Evolutionary conservation across 2,113 vertebrate genomes (phyloP).

Genomic region (Hylia prasina): DNA sequence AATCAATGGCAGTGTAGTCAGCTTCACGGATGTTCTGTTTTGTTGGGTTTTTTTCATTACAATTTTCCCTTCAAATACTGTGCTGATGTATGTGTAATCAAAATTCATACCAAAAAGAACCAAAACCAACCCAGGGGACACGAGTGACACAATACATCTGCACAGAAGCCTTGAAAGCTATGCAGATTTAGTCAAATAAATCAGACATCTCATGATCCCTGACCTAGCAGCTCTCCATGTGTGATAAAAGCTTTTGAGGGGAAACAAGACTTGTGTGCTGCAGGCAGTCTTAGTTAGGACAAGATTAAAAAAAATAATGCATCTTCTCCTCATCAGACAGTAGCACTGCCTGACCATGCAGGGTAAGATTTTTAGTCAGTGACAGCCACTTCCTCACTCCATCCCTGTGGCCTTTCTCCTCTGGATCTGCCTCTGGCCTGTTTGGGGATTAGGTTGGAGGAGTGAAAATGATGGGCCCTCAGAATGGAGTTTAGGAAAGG

Average conservation of each 20-base stretch:
- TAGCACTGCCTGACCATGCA: neutral
- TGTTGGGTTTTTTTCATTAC: neutral
- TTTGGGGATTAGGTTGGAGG: neutral
- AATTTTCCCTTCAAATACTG: neutral
- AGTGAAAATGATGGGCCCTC: neutral
- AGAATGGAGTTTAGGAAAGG: neutral
- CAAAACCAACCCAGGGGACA: fast-evolving
- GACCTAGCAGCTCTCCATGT: neutral
- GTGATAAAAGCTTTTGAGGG: neutral
- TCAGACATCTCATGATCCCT: neutral
- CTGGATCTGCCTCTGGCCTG: neutral
- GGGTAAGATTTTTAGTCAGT: neutral
- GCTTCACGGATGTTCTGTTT: neutral
- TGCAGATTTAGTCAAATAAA: neutral
- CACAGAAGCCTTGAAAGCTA: neutral
- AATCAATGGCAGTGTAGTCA: neutral
- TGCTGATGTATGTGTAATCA: neutral
- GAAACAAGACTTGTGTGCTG: neutral
- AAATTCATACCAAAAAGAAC: neutral
- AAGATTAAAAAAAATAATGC: neutral
- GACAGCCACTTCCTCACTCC: neutral
- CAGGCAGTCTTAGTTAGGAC: neutral
- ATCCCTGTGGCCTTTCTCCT: neutral
- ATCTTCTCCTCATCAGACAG: neutral
- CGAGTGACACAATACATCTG: neutral